Evolutionary conservation across 2,113 vertebrate species (phyloP), one percentile per base, ranked within the genome.

Genomic region (Pavo muticus): DNA sequence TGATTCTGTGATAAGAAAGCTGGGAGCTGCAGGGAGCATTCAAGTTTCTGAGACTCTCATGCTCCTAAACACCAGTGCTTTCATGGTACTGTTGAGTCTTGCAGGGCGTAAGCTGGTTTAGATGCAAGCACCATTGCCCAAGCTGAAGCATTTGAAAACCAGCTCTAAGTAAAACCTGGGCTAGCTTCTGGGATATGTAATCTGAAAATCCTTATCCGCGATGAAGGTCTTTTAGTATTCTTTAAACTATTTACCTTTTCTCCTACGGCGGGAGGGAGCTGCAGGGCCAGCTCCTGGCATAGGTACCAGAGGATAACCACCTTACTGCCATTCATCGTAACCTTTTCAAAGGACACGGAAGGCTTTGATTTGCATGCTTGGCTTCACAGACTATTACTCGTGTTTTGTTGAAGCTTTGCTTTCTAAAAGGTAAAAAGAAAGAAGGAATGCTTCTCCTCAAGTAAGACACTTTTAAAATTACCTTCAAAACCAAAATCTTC

Each of bases 391-490:
- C 56, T 78, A 21, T 86, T 69, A 42, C 70, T 90, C 10, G 12
- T 59, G 57, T 67, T 93, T 64, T 56, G 35, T 69, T 87, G 78
- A 72, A 88, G 71, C 85, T 64, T 95, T 86, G 18, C 67, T 64
- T 83, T 96, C 96, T 42, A 77, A 84, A 82, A 78, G 75, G 18
- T 35, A 57, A 70, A 88, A 88, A 93, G 64, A 90, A 76, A 56
- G 42, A 59, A 63, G 67, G 60, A 93, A 60, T 6, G 3, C 56
- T 73, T 72, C 64, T 80, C 6, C 25, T 84, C 45, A 80, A 9
- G 0, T 52, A 76, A 90, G 32, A 63, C 25, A 23, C 83, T 83
- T 70, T 72, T 57, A 11, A 61, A 90, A 76, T n/a, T 48, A 10
- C 40, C 20, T 63, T 86, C 56, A 67, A 67, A 93, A 73, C 52